Percentiles rank a stretch among this genome's conserved stretches.
Evolutionary conservation across 2,797 vertebrate species (phyloP).

Genomic region (Tachyglossus aculeatus): DNA sequence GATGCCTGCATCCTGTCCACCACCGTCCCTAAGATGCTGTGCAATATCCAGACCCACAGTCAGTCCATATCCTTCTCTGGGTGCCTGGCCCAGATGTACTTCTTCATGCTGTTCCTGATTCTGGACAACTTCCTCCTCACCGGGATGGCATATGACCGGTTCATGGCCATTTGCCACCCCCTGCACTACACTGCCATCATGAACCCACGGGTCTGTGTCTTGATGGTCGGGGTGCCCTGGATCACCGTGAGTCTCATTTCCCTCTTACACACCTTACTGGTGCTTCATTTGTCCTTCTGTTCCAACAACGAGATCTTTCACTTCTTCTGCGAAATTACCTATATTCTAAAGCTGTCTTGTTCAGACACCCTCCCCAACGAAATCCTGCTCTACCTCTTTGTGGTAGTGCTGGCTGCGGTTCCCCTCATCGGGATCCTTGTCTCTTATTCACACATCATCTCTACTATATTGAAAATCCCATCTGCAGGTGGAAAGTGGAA

Average conservation of each 20-base stretch:
- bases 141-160: too few relatives aligned
- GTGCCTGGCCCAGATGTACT: slow-evolving; percentile 12
- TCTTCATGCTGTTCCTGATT: too few relatives aligned
- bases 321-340: slow-evolving; percentile 41
- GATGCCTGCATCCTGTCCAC: slow-evolving; percentile 42
- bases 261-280: slow-evolving; percentile 24
- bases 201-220: slow-evolving; percentile 23
- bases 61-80: background rate
- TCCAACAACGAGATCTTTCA: slow-evolving; percentile 6
- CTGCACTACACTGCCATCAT: slow-evolving; percentile 41
- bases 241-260: slow-evolving; percentile 33
- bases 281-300: slow-evolving; percentile 39
- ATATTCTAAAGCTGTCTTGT: slow-evolving; percentile 41
- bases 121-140: too few relatives aligned
- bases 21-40: slow-evolving; percentile 27
- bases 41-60: background rate
- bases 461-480: slow-evolving; percentile 18
- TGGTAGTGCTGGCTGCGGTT: slow-evolving; percentile 18
- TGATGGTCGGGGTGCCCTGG: slow-evolving; percentile 28
- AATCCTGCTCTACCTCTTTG: slow-evolving; percentile 31
- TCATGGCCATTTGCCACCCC: slow-evolving; percentile 53
- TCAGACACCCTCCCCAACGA: slow-evolving; percentile 21
- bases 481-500: slow-evolving; percentile 27
- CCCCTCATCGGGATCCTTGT: slow-evolving; percentile 30
- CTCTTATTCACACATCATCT: slow-evolving; percentile 27